phyloP scores from a whole-genome alignment of 2,113 vertebrate species.

The Petroica traversi region DNA sequence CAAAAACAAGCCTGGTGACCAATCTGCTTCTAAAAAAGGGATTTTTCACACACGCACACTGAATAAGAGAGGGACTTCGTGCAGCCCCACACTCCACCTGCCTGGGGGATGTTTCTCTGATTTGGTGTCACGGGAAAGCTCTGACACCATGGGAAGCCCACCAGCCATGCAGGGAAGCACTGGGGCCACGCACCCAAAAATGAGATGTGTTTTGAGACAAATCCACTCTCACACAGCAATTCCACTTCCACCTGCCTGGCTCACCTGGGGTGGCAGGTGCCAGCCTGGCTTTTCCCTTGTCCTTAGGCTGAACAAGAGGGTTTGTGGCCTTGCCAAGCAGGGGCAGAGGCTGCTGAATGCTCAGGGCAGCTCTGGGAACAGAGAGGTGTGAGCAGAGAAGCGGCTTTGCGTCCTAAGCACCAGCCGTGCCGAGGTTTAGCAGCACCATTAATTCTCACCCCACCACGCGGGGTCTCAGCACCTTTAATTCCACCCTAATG shows the following conservation, averaged over 20 bases:
- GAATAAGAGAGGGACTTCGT: neutral
- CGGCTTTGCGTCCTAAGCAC: neutral
- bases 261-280: neutral
- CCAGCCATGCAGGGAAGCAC: neutral
- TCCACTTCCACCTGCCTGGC: neutral
- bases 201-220: neutral
- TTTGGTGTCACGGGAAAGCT: neutral
- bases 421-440: neutral
- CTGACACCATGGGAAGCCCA: neutral
- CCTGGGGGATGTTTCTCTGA: neutral
- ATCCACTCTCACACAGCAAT: neutral
- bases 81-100: neutral
- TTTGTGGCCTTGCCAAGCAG: neutral
- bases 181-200: neutral
- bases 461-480: neutral
- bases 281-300: neutral
- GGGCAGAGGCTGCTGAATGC: neutral
- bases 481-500: conserved; percentile 57
- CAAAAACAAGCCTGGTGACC: neutral
- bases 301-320: neutral
- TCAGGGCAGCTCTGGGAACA: neutral
- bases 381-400: neutral
- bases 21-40: neutral
- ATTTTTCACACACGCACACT: neutral
- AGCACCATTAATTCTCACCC: neutral